Evolutionary conservation across 2,888 invertebrate genomes (phyloP).

Genomic region (Hyposoter dolosus): DNA sequence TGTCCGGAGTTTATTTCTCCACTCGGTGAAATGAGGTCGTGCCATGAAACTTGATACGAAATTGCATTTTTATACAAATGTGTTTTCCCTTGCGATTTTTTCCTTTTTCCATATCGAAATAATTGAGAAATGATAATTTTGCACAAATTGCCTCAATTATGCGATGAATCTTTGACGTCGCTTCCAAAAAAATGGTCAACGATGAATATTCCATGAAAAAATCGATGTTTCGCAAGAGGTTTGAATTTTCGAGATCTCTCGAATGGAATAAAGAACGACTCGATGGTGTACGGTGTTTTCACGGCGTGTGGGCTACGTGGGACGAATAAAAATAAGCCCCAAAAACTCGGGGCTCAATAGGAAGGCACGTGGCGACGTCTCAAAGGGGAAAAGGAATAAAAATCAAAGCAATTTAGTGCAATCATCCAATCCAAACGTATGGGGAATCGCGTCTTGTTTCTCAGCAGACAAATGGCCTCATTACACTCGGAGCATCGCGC

Average conservation of each 20-base stretch:
- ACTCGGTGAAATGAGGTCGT: constrained; percentile 11
- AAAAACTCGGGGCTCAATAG: constrained; percentile 13
- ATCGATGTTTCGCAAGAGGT: background rate
- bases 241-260: background rate
- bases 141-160: background rate
- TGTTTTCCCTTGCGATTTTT: background rate
- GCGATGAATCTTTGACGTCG: background rate
- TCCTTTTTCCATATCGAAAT: background rate
- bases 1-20: constrained; percentile 32
- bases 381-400: constrained; percentile 65
- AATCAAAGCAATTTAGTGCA: constrained; percentile 78
- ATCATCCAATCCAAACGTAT: constrained; percentile 77
- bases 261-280: background rate
- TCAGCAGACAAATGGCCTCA: constrained; percentile 71
- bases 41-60: background rate
- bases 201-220: background rate
- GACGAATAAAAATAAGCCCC: background rate
- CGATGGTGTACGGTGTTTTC: background rate
- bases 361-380: constrained; percentile 59
- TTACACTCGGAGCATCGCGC: constrained; percentile 70
- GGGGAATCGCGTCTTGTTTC: constrained; percentile 69
- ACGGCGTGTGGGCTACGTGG: background rate
- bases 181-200: background rate
- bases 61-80: background rate
- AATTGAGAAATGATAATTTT: background rate